These are phyloP conservation scores for Thysanoteuthis rhombus DNA, from an alignment of 2,888 invertebrate species.

Conservation along the genomic window DNA sequence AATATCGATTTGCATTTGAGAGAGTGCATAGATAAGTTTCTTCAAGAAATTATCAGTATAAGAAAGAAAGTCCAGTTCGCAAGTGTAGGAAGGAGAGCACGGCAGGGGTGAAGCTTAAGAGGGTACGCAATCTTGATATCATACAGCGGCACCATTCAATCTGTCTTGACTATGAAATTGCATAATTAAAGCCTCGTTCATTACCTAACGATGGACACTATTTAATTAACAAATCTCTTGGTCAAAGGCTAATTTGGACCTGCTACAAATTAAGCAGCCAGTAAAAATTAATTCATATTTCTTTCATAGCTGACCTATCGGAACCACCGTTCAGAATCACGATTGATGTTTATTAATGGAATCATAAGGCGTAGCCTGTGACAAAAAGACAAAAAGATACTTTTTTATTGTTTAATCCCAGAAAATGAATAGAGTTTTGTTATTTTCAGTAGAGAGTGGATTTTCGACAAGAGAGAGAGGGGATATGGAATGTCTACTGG, in stretches of 20 bases:
- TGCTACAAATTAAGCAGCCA: not conserved
- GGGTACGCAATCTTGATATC: no score
- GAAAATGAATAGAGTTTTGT: not conserved
- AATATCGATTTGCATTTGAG: not conserved
- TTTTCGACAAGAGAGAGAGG: not conserved
- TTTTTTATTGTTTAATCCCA: not conserved
- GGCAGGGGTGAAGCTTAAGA: not conserved
- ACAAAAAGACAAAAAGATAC: not conserved
- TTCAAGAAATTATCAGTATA: not conserved
- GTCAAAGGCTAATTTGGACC: constrained; percentile 12
- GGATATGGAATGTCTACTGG: not conserved
- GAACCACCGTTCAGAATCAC: not conserved
- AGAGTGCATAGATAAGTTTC: not conserved
- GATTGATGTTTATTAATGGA: not conserved
- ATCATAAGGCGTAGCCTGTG: not conserved
- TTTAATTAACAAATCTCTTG: not conserved
- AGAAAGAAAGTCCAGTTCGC: not conserved
- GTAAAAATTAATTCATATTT: constrained; percentile 12
- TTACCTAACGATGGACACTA: constrained; percentile 12
- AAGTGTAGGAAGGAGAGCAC: not conserved
- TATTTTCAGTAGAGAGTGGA: not conserved
- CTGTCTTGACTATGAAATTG: not conserved
- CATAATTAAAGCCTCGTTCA: not conserved
- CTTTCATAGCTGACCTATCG: not conserved
- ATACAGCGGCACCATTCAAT: not conserved